Conservation (phyloP, 2,888 invertebrate genomes). For the Helicoverpa assulta region DNA sequence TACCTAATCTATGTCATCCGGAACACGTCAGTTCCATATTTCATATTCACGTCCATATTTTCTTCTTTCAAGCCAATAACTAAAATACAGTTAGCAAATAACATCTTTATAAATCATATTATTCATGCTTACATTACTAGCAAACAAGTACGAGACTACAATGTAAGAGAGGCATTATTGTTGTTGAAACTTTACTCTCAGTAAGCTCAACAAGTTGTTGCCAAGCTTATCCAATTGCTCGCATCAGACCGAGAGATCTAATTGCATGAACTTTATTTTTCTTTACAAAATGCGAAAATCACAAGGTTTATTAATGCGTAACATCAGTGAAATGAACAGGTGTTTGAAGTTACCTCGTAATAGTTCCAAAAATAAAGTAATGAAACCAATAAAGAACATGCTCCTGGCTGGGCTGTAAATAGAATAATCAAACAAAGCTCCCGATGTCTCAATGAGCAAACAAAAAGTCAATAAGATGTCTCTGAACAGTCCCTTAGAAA, state of each 20-base stretch:
- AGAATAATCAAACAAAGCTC: conserved; percentile 59
- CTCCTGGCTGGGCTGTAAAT: conserved; percentile 37
- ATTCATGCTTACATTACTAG: background rate
- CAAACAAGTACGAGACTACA: background rate
- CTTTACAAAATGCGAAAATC: conserved; percentile 4
- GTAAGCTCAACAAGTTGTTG: conserved; percentile 32
- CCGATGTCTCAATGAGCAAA: conserved; percentile 68
- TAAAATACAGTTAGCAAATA: too few species aligned
- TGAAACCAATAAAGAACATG: conserved; percentile 42
- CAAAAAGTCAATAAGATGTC: conserved; percentile 76
- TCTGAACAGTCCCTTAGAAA: conserved; percentile 65
- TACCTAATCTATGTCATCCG: too few species aligned
- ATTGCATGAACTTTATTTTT: conserved; percentile 5
- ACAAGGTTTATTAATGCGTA: conserved; percentile 7
- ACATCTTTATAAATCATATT: background rate
- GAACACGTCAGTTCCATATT: too few species aligned
- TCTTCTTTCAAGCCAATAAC: too few species aligned
- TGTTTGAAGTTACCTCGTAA: conserved; percentile 32
- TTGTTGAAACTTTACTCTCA: background rate
- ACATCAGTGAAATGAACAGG: conserved; percentile 19
- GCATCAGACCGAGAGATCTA: background rate
- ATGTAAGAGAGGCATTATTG: background rate
- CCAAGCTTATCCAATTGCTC: conserved; percentile 7
- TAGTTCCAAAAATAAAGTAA: conserved; percentile 35
- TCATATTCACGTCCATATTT: too few species aligned